Evolutionary conservation across 1,140 invertebrate species (phyloP).

Genomic region (Neelides sp.): DNA sequence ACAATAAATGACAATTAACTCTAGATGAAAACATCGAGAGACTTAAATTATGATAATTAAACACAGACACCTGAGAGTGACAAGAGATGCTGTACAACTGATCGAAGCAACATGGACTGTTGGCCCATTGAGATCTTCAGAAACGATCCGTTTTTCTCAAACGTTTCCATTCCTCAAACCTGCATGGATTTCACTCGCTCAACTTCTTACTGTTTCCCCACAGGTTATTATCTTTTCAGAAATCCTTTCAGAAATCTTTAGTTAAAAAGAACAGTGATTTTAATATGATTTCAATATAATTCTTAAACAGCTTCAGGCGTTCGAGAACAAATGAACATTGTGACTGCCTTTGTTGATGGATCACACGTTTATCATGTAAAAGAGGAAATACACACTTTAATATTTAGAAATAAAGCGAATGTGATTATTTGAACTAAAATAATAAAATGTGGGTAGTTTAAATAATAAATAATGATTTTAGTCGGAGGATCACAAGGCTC

Average conservation of each 20-base stretch:
- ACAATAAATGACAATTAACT: too few relatives aligned
- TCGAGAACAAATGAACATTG: constrained; percentile 62
- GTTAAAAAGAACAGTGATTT: too few relatives aligned
- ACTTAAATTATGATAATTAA: neutral
- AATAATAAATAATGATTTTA: too few relatives aligned
- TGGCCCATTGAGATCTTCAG: constrained; percentile 59
- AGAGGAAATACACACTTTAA: too few relatives aligned
- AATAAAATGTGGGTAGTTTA: too few relatives aligned
- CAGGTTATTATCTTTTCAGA: too few relatives aligned
- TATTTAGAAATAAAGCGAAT: too few relatives aligned
- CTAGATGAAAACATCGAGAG: too few relatives aligned
- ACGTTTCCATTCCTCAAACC: constrained; percentile 14
- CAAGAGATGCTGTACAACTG: constrained; percentile 16
- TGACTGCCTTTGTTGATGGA: constrained; percentile 65
- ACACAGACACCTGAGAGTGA: constrained; percentile 19
- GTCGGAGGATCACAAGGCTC: constrained; percentile 41
- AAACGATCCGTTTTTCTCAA: constrained; percentile 78
- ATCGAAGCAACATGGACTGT: constrained; percentile 20
- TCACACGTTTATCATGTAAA: constrained; percentile 71
- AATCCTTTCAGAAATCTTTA: too few relatives aligned
- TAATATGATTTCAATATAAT: too few relatives aligned
- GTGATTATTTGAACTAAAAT: too few relatives aligned
- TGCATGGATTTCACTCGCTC: constrained; percentile 30
- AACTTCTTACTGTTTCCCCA: constrained; percentile 25
- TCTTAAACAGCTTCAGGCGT: constrained; percentile 51